Evolutionary conservation across 2,113 vertebrate genomes (phyloP), one percentile per base, ranked within the genome.

Genomic region (Axis porcinus): DNA sequence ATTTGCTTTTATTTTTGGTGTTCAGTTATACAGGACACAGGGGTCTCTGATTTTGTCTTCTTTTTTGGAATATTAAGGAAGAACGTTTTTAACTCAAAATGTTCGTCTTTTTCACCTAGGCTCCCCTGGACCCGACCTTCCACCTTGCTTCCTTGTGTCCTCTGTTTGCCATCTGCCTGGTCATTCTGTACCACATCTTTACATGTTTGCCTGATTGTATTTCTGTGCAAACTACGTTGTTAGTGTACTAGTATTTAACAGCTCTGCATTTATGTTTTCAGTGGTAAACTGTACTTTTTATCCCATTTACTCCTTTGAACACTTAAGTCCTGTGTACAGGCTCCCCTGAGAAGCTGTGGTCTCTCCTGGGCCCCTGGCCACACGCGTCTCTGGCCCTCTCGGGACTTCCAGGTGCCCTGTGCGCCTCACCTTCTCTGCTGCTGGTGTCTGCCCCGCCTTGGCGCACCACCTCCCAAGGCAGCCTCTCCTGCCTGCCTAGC

Each of bases 101-200:
- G 1, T 12, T 36, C 25, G 25, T n/a, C 40, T 33, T 36, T 45
- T 74, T 55, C 10, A 16, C n/a, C 40, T 57, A 14, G 19, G 3
- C 14, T 36, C 17, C 58, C 27, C 52, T 13, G 62, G 55, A 36
- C 33, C 17, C 3, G 11, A 33, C 30, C 4, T 33, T n/a, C 19
- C 1, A 0, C 30, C 64, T 30, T 6, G 12, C 36, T 36, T 13
- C 23, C 54, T 36, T 0, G 4, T 1, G 12, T 54, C 43, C 1
- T 25, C 19, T 11, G 33, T 58, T 4, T 12, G 76, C 25, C 1
- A 27, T 55, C 11, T 8, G 45, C 10, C 82, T 33, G 43, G 12
- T 36, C 17, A 1, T 36, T 70, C 58, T 40, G 10, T 25, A 25
- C 36, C 19, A 12, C 10, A 43, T 52, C 50, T 64, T 10, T 10